Base-by-base conservation (phyloP, 2,113 vertebrate species). In the Sciurus niger region DNA sequence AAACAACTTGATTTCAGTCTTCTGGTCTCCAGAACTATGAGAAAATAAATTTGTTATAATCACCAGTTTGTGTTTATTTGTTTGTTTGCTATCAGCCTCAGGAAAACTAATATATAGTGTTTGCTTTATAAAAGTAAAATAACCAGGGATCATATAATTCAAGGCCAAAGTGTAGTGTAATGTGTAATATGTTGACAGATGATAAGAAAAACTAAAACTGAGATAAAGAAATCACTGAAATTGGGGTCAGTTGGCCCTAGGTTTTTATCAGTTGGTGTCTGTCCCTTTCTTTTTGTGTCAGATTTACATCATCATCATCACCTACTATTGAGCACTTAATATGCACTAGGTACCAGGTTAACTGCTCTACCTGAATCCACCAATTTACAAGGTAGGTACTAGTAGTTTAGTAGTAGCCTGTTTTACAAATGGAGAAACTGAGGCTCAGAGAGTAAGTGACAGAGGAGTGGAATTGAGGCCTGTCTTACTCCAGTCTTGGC, bases 41-140 rank as follows among this genome's bases (percentile, higher is more conserved):
- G 32, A 82, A 22, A 77, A 60, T 37, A 70, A 37, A 30, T 37
- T 53, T 92, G 25, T 43, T 72, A 4, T 20, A 63, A 70, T 18
- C 8, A 14, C 51, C 5, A 13, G 60, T 24, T 14, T 82, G 28
- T 10, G 22, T 34, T 63, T 6, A 11, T 40, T 73, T 55, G 18
- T 55, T 55, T 55, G 53, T 55, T 55, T 51, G 9, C 6, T 40
- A 37, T 48, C 28, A 70, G 43, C 18, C 34, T 72, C 63, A 63
- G 60, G 16, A 83, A 82, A 87, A 87, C 20, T 14, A 76, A 82
- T 60, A 76, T 20, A 53, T 9, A 25, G 24, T 63, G 24, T 84
- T 84, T 78, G 24, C 17, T 86, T 90, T 70, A 76, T 76, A 74
- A 94, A 80, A 80, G 34, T 60, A 82, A 25, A 92, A 86, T 30